phyloP scores from a whole-genome alignment of 2,888 invertebrate species.

The Listrodromus nycthemerus region DNA sequence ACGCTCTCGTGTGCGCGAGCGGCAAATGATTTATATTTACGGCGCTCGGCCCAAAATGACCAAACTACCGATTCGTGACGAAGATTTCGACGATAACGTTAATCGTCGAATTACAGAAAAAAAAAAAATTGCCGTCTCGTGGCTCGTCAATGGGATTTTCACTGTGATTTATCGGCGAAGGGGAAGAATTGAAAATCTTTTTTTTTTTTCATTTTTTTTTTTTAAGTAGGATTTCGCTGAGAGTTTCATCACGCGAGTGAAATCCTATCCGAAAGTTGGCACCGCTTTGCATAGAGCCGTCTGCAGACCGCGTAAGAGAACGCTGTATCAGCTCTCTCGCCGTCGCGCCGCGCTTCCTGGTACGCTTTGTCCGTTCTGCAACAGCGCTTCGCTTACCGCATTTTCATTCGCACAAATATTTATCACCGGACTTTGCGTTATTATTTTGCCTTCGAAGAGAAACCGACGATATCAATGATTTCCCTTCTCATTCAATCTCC shows the following conservation, averaged over 20 bases:
- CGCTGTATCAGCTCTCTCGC: constrained; percentile 18
- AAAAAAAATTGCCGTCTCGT: neutral
- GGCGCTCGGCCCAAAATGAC: neutral
- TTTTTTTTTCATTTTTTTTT: no score
- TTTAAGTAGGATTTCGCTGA: neutral
- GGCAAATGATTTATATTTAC: neutral
- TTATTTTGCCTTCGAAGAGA: neutral
- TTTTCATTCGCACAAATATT: neutral
- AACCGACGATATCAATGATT: neutral
- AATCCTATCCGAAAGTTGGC: constrained; percentile 54
- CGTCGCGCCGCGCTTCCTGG: constrained; percentile 1
- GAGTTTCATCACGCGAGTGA: constrained; percentile 49
- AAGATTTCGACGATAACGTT: neutral
- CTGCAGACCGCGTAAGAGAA: constrained; percentile 8
- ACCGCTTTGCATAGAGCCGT: constrained; percentile 42
- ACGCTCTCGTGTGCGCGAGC: neutral
- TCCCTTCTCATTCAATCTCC: neutral
- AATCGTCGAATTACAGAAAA: constrained; percentile 3
- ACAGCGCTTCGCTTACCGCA: neutral
- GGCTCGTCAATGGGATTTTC: constrained; percentile 24
- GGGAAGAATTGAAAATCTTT: neutral
- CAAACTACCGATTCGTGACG: constrained; percentile 1
- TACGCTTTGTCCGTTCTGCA: neutral
- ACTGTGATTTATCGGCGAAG: neutral
- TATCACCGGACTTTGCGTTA: neutral